Evolutionary conservation across 2,113 vertebrate species (phyloP), one percentile per base, ranked within the genome.

Genomic region (Eptesicus fuscus): DNA sequence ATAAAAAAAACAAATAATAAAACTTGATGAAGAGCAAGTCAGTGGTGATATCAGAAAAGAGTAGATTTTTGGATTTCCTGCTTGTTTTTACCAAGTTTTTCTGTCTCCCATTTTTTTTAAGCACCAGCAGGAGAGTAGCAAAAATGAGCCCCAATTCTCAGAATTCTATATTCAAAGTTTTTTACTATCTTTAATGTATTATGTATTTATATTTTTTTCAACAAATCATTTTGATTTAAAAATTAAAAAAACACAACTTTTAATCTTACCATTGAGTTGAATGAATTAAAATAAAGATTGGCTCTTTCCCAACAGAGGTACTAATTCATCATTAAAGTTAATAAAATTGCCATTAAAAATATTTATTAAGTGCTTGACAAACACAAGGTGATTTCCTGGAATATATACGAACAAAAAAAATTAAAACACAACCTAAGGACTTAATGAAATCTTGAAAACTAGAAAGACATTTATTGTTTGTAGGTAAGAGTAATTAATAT

Each of bases 261-360:
- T 90, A 63, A 22, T 49, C 7, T 70, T 85, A 78, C 6, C 67
- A 30, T 83, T 74, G 53, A 18, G 17, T 70, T 94, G 53, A 87
- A 91, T 92, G 23, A 89, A 76, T 83, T 90, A 78, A 86, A 96
- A 86, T 59, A n/a, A 87, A 53, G 3, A 84, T 17, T 42, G n/a
- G 4, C 11, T 89, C 11, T 30, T 53, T 69, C n/a, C 25, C 9
- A 88, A 83, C 25, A 40, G 76, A 85, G 20, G 10, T 76, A 71
- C 9, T 77, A 90, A 67, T 40, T 80, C 7, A 87, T 95, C 63
- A 32, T 65, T 79, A 74, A 76, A 88, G 10, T 53, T 53, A 91
- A 91, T 83, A 44, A 87, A 71, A 6, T 47, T 82, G 17, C 51
- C 13, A 25, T 47, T 92, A 86, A 67, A 91, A 70, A 85, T 79